Percentiles rank a stretch among this genome's conserved stretches.
Evolutionary conservation across 2,113 vertebrate species (phyloP).

Genomic region (Oreochromis aureus): DNA sequence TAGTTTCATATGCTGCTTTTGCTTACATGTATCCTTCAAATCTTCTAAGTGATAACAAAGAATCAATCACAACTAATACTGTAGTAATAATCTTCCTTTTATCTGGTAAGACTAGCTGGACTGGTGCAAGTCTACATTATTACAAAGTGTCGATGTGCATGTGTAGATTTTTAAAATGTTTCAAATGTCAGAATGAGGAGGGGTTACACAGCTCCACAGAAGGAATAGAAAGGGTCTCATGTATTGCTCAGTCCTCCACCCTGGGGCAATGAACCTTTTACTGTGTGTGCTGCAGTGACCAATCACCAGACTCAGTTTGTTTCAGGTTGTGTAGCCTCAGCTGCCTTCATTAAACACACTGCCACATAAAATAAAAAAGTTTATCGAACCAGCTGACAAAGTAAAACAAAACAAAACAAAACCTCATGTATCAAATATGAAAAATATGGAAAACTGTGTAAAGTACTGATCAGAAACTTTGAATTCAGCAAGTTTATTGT

Average conservation of each 20-base stretch:
- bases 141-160: not conserved
- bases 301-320: not conserved
- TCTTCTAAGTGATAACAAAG: not conserved
- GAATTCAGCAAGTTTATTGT: not conserved
- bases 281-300: not conserved
- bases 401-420: not conserved
- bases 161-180: not conserved
- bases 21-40: not conserved
- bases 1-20: not conserved
- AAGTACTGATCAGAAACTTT: not conserved
- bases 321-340: not conserved
- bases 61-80: accelerated
- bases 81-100: not conserved
- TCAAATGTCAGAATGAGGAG: not conserved
- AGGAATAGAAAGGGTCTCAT: not conserved
- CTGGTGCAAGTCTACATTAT: not conserved
- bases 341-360: not conserved
- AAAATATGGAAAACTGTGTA: not conserved
- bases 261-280: not conserved
- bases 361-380: not conserved
- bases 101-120: not conserved
- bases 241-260: not conserved
- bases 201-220: not conserved
- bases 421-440: not conserved
- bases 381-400: not conserved